Base-by-base conservation (phyloP, 2,113 vertebrate genomes). In the Bujurquina vittata region DNA sequence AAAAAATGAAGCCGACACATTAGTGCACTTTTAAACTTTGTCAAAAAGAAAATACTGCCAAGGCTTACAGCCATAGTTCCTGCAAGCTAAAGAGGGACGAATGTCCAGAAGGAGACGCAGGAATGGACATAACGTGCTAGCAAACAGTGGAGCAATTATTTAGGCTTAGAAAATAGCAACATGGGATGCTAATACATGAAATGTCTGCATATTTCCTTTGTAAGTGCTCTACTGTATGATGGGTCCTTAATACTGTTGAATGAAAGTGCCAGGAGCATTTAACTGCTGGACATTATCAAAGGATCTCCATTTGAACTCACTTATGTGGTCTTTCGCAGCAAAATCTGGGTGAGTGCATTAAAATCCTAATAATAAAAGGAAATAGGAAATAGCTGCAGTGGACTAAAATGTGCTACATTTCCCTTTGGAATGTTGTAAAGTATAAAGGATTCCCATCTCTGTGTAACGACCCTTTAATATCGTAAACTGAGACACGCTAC, bases 381-480 rank as follows among this genome's bases (percentile, higher is more conserved):
- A 79, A 11, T 56, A 17, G 22, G 33, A 55, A 63, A 31, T 31
- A 52, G 52, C 29, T 7, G 17, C 10, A 69, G 23, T 4, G 23
- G 22, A 59, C 29, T 10, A 56, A 1, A 54, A 22, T 22, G 29
- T 59, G 35, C 55, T 18, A 43, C 1, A 59, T 58, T 8, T 75
- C 29, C 35, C 15, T 6, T 12, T 63, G 61, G n/a, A 40, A n/a
- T 65, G 37, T 65, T 65, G 14, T 59, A 59, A 59, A 29, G 1
- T 57, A 56, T 23, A 37, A 20, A 69, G 65, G 23, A 72, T 72
- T 72, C 43, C 23, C 26, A 43, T 49, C 40, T 7, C 0, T 74
- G 15, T 87, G 69, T 73, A 67, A 57, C 58, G 7, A 43, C 54
- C 46, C 67, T 31, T 77, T 82, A 33, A 60, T 80, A 78, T 52